Evolutionary conservation across 92 coral and sea anemone genomes (phyloP).

Genomic region (Siderastrea radians): DNA sequence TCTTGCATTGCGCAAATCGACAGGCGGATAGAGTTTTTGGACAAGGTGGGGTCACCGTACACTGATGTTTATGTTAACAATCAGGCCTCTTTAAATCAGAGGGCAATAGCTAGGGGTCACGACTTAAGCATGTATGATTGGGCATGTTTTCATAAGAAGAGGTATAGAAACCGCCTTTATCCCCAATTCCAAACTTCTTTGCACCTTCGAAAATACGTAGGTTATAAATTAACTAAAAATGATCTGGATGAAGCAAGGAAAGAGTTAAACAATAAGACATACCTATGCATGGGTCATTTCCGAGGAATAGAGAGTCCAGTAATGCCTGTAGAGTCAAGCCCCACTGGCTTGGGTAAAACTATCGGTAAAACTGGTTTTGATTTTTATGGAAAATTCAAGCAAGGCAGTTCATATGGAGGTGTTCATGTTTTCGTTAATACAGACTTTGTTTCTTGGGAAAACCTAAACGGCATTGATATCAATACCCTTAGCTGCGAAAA

Average conservation of each 20-base stretch:
- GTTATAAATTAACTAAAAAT: too few relatives aligned
- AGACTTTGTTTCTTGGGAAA: background rate
- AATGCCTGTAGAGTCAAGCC: background rate
- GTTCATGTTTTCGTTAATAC: too few relatives aligned
- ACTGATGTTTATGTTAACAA: background rate
- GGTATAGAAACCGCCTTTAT: too few relatives aligned
- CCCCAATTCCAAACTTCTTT: background rate
- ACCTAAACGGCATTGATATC: background rate
- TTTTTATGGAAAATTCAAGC: too few relatives aligned
- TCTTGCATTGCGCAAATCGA: background rate
- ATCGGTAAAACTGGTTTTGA: background rate
- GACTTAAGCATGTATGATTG: too few relatives aligned
- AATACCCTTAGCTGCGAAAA: background rate
- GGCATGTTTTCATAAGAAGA: too few relatives aligned
- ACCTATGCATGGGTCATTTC: too few relatives aligned
- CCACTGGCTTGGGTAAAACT: background rate
- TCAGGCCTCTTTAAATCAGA: background rate
- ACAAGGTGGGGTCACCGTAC: background rate
- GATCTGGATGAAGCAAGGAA: too few relatives aligned
- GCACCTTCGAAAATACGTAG: background rate
- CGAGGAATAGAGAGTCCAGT: background rate
- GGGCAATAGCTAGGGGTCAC: too few relatives aligned
- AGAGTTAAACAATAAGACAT: too few relatives aligned
- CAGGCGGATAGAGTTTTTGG: background rate
- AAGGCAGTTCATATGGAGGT: too few relatives aligned